Evolutionary conservation across 2,888 invertebrate genomes (phyloP).

Genomic region (Cephus pulcher): DNA sequence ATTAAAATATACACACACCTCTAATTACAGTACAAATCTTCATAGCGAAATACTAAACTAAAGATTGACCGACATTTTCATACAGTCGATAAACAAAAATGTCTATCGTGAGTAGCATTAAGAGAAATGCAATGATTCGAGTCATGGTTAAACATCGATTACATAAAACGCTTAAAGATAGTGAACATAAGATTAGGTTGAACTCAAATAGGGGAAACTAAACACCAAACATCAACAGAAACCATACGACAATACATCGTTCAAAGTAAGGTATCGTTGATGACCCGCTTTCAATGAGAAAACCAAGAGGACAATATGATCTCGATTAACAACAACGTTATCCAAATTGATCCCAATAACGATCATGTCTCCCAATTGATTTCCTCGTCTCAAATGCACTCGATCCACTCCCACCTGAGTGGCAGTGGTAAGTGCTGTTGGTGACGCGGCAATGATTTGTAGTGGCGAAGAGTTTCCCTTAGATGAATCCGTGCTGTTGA

Average conservation of each 20-base stretch:
- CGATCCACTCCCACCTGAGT: slow-evolving; percentile 63
- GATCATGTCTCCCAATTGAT: not conserved
- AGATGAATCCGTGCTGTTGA: slow-evolving; percentile 64
- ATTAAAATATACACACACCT: not conserved
- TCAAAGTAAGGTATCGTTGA: not conserved
- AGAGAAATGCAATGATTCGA: slow-evolving; percentile 24
- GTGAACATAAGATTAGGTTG: slow-evolving; percentile 47
- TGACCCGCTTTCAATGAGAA: not conserved
- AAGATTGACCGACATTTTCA: not conserved
- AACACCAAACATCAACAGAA: slow-evolving; percentile 51
- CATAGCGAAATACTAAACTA: not conserved
- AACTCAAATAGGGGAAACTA: slow-evolving; percentile 64
- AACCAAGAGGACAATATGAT: not conserved
- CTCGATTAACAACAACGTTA: not conserved
- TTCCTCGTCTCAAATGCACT: slow-evolving; percentile 26
- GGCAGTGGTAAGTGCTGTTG: slow-evolving; percentile 64
- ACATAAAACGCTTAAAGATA: slow-evolving; percentile 33
- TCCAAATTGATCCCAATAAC: not conserved
- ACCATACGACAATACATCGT: slow-evolving; percentile 17
- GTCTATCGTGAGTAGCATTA: not conserved
- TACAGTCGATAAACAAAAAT: not conserved
- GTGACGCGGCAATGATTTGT: slow-evolving; percentile 63
- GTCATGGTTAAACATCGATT: slow-evolving; percentile 25
- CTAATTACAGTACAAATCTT: not conserved
- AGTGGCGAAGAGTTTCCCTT: slow-evolving; percentile 66